These are phyloP conservation scores for Esox niger DNA, from an alignment of 2,113 vertebrate genomes.

Conservation along the genomic window DNA sequence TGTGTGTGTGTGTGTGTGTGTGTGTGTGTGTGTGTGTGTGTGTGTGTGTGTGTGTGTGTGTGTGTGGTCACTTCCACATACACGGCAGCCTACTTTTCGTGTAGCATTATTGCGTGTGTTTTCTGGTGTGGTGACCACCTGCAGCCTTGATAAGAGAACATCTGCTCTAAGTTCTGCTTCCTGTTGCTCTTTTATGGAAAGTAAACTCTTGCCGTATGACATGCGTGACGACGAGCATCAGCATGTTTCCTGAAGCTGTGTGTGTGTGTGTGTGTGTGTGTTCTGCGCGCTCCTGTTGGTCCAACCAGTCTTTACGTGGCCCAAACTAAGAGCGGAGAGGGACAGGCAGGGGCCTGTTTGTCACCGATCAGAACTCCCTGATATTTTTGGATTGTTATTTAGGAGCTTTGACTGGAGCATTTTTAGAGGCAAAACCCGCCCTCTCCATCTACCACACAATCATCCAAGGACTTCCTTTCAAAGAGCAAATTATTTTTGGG, in stretches of 20 bases:
- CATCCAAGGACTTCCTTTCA: constrained; percentile 15
- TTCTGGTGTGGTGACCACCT: constrained; percentile 35
- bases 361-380: constrained; percentile 2
- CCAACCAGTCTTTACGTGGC: constrained; percentile 5
- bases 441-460: not conserved
- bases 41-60: not conserved
- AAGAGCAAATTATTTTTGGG: constrained; percentile 27
- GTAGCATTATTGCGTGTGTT: too few species aligned
- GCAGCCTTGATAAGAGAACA: constrained; percentile 57
- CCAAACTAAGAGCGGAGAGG: constrained; percentile 21
- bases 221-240: constrained; percentile 40
- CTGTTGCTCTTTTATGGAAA: constrained; percentile 56
- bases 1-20: too few species aligned
- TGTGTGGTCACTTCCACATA: too few species aligned
- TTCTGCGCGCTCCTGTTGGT: not conserved
- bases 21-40: too few species aligned
- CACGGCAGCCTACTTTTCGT: too few species aligned
- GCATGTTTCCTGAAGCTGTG: constrained; percentile 52
- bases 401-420: constrained; percentile 20
- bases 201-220: constrained; percentile 10
- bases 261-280: constrained; percentile 2
- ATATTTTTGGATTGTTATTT: constrained; percentile 57
- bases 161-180: constrained; percentile 68
- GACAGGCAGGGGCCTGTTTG: constrained; percentile 52
- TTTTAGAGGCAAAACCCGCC: not conserved